These are phyloP conservation scores for Lipotes vexillifer DNA, from an alignment of 2,113 vertebrate genomes.

Conservation along the genomic window DNA sequence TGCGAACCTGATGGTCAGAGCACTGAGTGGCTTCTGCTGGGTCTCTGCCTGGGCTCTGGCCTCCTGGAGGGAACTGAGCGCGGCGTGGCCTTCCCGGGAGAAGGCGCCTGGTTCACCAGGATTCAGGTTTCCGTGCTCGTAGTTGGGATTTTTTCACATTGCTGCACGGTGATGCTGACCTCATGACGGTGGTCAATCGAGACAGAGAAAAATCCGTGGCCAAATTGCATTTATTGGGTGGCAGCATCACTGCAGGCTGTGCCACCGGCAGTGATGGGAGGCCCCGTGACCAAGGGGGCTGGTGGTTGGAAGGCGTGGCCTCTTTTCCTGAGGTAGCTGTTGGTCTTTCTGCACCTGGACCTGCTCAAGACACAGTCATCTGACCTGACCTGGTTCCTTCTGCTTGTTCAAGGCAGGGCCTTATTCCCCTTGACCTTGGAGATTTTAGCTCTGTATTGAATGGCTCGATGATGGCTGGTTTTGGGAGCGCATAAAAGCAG, in stretches of 20 bases:
- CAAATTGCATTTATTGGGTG: neutral
- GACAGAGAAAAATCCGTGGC: neutral
- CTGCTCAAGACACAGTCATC: neutral
- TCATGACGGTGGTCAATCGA: neutral
- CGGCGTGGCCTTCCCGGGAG: too few species aligned
- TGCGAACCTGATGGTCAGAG: neutral
- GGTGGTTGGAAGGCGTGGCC: neutral
- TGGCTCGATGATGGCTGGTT: too few species aligned
- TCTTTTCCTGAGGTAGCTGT: neutral
- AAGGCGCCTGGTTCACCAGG: neutral
- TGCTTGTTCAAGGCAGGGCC: neutral
- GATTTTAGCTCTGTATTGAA: neutral
- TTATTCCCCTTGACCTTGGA: neutral
- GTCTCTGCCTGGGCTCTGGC: neutral
- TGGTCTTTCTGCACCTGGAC: neutral
- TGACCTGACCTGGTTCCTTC: neutral
- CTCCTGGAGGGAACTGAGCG: neutral
- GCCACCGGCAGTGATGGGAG: too few species aligned
- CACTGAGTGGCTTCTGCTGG: accelerated
- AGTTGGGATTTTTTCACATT: neutral
- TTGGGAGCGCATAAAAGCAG: neutral
- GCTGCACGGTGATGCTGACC: accelerated
- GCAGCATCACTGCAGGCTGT: too few species aligned
- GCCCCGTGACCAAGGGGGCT: neutral
- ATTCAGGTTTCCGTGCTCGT: neutral